Evolutionary conservation across 2,888 invertebrate genomes (phyloP), one percentile per base, ranked within the genome.

Genomic region (Terebella lapidaria): DNA sequence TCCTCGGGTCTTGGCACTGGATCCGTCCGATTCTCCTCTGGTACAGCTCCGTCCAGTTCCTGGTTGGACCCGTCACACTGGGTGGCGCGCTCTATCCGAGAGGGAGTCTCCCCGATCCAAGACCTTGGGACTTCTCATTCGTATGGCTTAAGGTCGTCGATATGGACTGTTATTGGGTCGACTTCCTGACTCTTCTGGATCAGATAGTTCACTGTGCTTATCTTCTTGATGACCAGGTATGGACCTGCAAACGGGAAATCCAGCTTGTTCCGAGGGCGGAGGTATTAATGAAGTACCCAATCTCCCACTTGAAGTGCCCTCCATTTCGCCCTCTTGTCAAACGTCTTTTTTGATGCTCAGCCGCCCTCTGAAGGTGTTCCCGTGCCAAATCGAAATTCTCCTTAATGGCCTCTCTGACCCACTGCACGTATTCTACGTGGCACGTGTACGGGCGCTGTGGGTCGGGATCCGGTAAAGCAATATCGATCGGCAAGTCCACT

Each of bases 401-500:
- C 35, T 35, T 18, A 15, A 35, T 35, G 10, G 35, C 35, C 10
- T 35, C 18, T 35, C 35, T 35, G 10, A 35, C 35, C 35, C 35
- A 35, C 18, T 35, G 35, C 35, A 35, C 35, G 18, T 35, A 35
- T 35, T 35, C 35, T 15, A 35, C 18, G 35, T 10, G 35, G 18
- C 35, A 35, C 10, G 35, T 18, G 18, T 35, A 35, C 35, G 35
- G 10, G 10, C 10, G 35, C 18, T 35, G n/a, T n/a, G n/a, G n/a
- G n/a, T n/a, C n/a, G n/a, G n/a, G n/a, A n/a, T n/a, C n/a, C n/a
- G n/a, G n/a, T 18, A 10, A 18, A 15, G 35, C 18, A 18, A n/a
- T n/a, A n/a, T n/a, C n/a, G 51, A 65, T 49, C 49, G 67, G 70
- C 28, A 29, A 60, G 29, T 30, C 26, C 10, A 55, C 54, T 52